Conservation (phyloP, 2,113 vertebrate species). For the Gasterosteus nipponicus region DNA sequence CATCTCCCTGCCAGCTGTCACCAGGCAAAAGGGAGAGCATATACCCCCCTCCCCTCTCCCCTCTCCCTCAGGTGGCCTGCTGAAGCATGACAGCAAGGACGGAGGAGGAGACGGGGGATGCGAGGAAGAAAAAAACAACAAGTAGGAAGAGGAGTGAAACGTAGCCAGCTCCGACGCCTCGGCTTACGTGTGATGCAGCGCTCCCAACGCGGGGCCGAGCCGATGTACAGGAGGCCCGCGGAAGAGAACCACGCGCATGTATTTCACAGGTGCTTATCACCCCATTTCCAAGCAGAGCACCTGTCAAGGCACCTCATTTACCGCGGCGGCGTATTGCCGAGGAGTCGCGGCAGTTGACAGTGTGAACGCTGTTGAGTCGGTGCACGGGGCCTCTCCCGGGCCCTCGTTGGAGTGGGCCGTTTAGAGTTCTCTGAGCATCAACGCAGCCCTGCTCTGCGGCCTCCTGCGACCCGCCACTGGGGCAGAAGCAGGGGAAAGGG, state of each 20-base stretch:
- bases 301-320: slow-evolving; percentile 57
- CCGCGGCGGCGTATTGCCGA: slow-evolving; percentile 32
- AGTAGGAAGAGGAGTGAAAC: slow-evolving; percentile 44
- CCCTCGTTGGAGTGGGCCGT: slow-evolving; percentile 19
- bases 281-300: slow-evolving; percentile 41
- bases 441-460: slow-evolving; percentile 1
- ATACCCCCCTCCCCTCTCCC: slow-evolving; percentile 27
- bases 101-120: slow-evolving; percentile 34
- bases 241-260: slow-evolving; percentile 30
- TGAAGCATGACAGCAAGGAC: slow-evolving; percentile 55
- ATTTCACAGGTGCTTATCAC: slow-evolving; percentile 55
- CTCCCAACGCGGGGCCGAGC: slow-evolving; percentile 16
- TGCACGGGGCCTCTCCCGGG: slow-evolving; percentile 45
- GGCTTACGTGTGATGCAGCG: slow-evolving; percentile 55
- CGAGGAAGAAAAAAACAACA: slow-evolving; percentile 31
- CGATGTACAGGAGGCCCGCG: slow-evolving; percentile 21
- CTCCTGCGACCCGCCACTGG: slow-evolving; percentile 1
- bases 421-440: slow-evolving; percentile 24
- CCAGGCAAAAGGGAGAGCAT: slow-evolving; percentile 44
- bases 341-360: neutral
- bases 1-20: slow-evolving; percentile 68
- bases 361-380: neutral
- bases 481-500: slow-evolving; percentile 1
- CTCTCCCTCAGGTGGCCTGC: slow-evolving; percentile 53
- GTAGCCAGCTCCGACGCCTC: slow-evolving; percentile 39